phyloP scores from a whole-genome alignment of 2,113 vertebrate species.

The Clarias batrachus region DNA sequence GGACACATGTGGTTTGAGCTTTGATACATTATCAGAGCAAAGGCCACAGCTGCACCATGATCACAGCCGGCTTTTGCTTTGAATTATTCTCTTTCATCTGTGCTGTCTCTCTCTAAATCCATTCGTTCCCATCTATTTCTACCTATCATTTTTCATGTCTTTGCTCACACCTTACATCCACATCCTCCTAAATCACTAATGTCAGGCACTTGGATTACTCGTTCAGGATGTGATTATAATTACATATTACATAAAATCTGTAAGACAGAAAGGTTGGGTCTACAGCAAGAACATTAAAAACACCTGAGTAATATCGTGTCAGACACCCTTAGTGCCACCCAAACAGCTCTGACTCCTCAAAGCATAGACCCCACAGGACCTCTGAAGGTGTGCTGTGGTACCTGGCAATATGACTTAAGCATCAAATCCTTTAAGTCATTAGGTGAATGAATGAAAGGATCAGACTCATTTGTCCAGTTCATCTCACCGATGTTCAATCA shows the following conservation, averaged over 20 bases:
- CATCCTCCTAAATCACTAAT: constrained; percentile 8
- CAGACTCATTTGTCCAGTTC: too few relatives aligned
- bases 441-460: too few relatives aligned
- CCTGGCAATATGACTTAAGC: too few relatives aligned
- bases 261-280: not conserved
- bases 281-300: too few relatives aligned
- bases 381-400: too few relatives aligned
- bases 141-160: constrained; percentile 4
- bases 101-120: constrained; percentile 9
- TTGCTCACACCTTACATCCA: not conserved
- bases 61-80: constrained; percentile 37
- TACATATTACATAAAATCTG: not conserved
- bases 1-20: constrained; percentile 37
- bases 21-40: constrained; percentile 35
- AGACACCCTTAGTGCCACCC: too few relatives aligned
- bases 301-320: too few relatives aligned
- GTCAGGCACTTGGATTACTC: not conserved
- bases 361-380: too few relatives aligned
- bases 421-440: too few relatives aligned
- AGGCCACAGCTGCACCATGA: constrained; percentile 36
- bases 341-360: too few relatives aligned
- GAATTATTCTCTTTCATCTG: constrained; percentile 50
- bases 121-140: not conserved
- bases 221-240: constrained; percentile 18
- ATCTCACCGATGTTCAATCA: too few relatives aligned